Conservation (phyloP, 2,797 vertebrate genomes). For the Cossypha niveicapilla region DNA sequence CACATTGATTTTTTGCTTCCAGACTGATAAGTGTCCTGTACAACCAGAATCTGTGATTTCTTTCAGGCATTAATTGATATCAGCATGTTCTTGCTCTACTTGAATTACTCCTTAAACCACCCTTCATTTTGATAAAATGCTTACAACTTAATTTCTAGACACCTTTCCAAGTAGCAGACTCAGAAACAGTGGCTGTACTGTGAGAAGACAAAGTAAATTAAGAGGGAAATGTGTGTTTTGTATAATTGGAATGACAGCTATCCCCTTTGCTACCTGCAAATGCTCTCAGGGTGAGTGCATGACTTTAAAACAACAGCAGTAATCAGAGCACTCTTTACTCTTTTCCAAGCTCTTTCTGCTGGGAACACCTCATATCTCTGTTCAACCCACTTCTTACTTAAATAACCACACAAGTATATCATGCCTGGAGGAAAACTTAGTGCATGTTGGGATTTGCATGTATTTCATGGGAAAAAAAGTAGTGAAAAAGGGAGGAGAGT, state of each 20-base stretch:
- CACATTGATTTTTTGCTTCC: background rate
- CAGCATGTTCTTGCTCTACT: background rate
- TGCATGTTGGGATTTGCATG: constrained; percentile 65
- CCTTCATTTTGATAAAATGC: background rate
- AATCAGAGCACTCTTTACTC: background rate
- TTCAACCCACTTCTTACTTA: constrained; percentile 26
- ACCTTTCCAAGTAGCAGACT: background rate
- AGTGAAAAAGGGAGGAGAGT: constrained; percentile 59
- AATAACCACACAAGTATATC: constrained; percentile 49
- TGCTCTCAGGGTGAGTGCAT: background rate
- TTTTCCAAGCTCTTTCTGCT: background rate
- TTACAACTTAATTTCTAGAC: background rate
- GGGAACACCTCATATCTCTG: background rate
- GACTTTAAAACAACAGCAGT: background rate
- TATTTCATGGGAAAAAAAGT: constrained; percentile 57
- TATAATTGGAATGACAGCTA: background rate
- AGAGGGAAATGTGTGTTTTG: background rate
- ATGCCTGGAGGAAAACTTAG: constrained; percentile 56
- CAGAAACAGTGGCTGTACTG: background rate
- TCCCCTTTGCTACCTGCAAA: background rate
- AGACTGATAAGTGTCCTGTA: background rate
- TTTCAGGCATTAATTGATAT: background rate
- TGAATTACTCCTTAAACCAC: background rate
- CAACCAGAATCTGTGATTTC: background rate
- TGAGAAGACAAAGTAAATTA: background rate